Percentiles rank a stretch among this genome's conserved stretches.
phyloP scores from a whole-genome alignment of 1,140 invertebrate genomes.

The Brachionus manjavacas region DNA sequence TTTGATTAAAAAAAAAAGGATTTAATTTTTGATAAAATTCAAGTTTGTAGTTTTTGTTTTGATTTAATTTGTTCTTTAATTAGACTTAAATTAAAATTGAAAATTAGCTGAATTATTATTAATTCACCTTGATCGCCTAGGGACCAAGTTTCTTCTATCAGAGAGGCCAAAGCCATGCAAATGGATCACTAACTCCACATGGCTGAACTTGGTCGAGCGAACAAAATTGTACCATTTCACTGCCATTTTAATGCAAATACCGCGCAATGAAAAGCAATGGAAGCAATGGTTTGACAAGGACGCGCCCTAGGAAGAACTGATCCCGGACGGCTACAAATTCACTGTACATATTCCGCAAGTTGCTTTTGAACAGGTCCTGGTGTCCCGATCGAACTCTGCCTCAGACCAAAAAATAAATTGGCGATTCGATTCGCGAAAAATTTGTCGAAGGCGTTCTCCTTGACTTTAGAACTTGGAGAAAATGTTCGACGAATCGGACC shows the following conservation, averaged over 20 bases:
- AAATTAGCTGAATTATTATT: too few relatives aligned
- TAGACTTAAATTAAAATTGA: too few relatives aligned
- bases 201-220: conserved; percentile 91
- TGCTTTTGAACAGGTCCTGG: conserved; percentile 84
- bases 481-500: conserved; percentile 74
- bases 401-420: conserved; percentile 81
- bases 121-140: too few relatives aligned
- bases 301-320: conserved; percentile 79
- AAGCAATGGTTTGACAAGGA: conserved; percentile 87
- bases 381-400: conserved; percentile 90
- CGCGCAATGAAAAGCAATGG: conserved; percentile 61
- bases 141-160: too few relatives aligned
- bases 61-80: too few relatives aligned
- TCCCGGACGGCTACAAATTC: too few relatives aligned
- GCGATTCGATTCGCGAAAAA: conserved; percentile 79
- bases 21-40: too few relatives aligned
- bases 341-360: conserved; percentile 83
- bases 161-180: conserved; percentile 87
- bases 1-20: too few relatives aligned
- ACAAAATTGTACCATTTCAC: conserved; percentile 77
- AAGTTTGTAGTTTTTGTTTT: too few relatives aligned
- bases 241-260: conserved; percentile 71
- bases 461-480: conserved; percentile 79
- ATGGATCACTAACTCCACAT: conserved; percentile 92
- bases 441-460: conserved; percentile 86